These are phyloP conservation scores for Sphaeramia orbicularis DNA, from an alignment of 2,797 vertebrate species.

Conservation along the genomic window DNA sequence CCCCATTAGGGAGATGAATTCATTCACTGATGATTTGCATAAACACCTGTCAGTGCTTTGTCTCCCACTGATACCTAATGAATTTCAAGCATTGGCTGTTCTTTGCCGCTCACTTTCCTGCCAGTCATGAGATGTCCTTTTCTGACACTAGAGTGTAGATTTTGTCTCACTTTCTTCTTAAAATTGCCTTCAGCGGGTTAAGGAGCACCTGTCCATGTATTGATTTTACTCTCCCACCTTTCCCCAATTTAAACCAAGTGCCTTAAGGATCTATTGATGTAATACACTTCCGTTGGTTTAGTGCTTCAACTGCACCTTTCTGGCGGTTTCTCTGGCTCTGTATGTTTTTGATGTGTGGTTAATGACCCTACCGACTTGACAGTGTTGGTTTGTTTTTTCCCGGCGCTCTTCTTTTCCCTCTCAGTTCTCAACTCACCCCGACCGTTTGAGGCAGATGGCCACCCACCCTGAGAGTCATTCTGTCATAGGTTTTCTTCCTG, in stretches of 20 bases:
- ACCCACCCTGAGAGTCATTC: no score
- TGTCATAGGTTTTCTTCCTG: no score
- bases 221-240: slow-evolving; percentile 29
- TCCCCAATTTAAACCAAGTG: slow-evolving; percentile 27
- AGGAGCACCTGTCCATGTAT: slow-evolving; percentile 7
- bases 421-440: no score
- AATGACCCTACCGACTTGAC: no score
- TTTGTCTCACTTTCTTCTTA: slow-evolving; percentile 36
- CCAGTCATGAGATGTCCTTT: slow-evolving; percentile 56
- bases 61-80: slow-evolving; percentile 81
- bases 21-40: slow-evolving; percentile 78
- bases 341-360: no score
- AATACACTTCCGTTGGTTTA: slow-evolving; percentile 20
- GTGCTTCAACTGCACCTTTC: slow-evolving; percentile 10
- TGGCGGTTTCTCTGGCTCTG: no score
- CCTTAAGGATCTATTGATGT: slow-evolving; percentile 35
- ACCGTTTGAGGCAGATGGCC: no score
- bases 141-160: slow-evolving; percentile 38
- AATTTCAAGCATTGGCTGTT: slow-evolving; percentile 74
- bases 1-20: slow-evolving; percentile 78
- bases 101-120: slow-evolving; percentile 58
- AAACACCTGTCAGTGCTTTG: slow-evolving; percentile 85
- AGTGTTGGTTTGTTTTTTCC: no score
- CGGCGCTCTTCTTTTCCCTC: no score
- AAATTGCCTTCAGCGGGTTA: slow-evolving; percentile 43